phyloP scores from a whole-genome alignment of 2,797 vertebrate genomes.

The Rhynchotus rufescens region DNA sequence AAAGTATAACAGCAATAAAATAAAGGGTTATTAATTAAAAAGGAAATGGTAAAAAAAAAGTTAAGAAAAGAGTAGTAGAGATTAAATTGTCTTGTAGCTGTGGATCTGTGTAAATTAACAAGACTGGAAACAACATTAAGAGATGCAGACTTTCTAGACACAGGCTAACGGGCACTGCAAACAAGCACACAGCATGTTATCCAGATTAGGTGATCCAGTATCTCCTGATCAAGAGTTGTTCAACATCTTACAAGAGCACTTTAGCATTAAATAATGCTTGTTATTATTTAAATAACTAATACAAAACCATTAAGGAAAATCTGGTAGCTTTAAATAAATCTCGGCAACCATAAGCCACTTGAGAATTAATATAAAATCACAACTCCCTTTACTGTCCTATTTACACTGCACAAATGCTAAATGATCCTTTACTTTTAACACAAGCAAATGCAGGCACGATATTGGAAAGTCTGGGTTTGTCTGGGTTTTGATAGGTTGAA shows the following conservation, averaged over 20 bases:
- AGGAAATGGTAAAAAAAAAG: not conserved
- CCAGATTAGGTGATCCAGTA: not conserved
- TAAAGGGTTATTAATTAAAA: not conserved
- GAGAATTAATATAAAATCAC: not conserved
- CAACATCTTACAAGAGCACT: not conserved
- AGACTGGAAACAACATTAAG: slow-evolving; percentile 43
- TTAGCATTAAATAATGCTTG: not conserved
- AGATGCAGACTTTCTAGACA: slow-evolving; percentile 35
- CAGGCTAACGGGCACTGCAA: not conserved
- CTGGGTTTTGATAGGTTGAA: not conserved
- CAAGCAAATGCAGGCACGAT: not conserved
- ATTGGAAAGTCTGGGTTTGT: not conserved
- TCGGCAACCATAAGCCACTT: not conserved
- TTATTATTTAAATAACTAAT: not conserved
- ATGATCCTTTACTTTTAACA: not conserved
- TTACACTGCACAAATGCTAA: not conserved
- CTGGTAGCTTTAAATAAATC: not conserved
- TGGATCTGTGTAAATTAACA: slow-evolving; percentile 34
- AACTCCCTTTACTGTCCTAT: not conserved
- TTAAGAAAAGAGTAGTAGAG: not conserved
- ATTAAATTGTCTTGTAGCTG: slow-evolving; percentile 35
- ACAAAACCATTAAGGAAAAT: not conserved
- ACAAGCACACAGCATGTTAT: not conserved
- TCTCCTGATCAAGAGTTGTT: not conserved
- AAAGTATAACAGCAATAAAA: not conserved